Evolutionary conservation across 2,888 invertebrate genomes (phyloP).

Genomic region (Idaea biselata): DNA sequence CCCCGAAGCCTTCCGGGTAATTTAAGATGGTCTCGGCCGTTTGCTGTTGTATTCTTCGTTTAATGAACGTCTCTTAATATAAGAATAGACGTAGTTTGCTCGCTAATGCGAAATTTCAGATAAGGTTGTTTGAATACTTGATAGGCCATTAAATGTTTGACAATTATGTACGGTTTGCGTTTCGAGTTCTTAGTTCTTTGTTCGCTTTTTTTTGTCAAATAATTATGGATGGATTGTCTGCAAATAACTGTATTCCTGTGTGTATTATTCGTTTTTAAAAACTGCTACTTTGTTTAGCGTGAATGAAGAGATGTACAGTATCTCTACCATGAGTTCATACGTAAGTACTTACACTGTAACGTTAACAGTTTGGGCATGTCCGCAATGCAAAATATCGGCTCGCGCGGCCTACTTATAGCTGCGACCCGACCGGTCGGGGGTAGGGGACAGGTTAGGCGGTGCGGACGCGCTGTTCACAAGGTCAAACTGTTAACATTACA

Average conservation of each 20-base stretch:
- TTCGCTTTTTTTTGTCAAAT: background rate
- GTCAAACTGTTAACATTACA: no score
- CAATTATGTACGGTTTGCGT: background rate
- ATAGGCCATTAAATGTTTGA: background rate
- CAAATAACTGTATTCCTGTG: background rate
- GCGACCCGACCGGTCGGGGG: no score
- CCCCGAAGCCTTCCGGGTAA: slow-evolving; percentile 25
- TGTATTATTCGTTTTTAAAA: background rate
- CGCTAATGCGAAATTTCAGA: background rate
- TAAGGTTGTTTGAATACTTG: background rate
- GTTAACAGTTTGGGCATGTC: no score
- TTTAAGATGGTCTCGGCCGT: slow-evolving; percentile 10
- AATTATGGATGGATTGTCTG: background rate
- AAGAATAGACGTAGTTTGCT: background rate
- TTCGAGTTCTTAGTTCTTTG: background rate
- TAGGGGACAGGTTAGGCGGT: no score
- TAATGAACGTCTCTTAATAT: background rate
- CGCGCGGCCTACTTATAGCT: no score
- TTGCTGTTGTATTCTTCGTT: background rate
- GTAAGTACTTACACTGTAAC: no score
- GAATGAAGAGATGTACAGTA: background rate
- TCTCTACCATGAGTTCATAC: no score
- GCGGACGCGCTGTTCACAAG: no score
- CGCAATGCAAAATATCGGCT: no score
- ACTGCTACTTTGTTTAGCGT: background rate